A percentile compares a stretch with the other conserved stretches of the same genome.
phyloP scores from a whole-genome alignment of 2,888 invertebrate species.

The Liodrosophila aerea region DNA sequence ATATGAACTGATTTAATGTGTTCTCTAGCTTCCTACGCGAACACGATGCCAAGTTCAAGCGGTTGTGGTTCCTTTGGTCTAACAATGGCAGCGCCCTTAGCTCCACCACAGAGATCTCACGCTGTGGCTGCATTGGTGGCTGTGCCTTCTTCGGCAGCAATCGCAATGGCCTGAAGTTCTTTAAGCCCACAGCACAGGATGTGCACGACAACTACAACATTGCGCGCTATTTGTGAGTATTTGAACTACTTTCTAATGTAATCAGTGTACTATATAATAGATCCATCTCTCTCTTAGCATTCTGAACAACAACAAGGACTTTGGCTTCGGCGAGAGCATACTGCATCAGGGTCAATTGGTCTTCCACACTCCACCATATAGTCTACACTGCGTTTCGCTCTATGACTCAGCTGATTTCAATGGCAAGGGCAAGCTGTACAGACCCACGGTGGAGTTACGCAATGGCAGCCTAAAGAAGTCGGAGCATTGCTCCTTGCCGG shows the following conservation, averaged over 20 bases:
- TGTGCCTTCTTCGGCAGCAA: slow-evolving; percentile 97
- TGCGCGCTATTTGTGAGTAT: slow-evolving; percentile 84
- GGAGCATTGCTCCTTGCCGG: slow-evolving; percentile 68
- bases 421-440: slow-evolving; percentile 80
- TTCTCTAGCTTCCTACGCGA: slow-evolving; percentile 86
- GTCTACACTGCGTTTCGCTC: slow-evolving; percentile 88
- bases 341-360: slow-evolving; percentile 93
- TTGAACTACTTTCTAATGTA: background rate
- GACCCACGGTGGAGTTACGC: slow-evolving; percentile 75
- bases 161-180: slow-evolving; percentile 93
- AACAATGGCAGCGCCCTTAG: slow-evolving; percentile 67
- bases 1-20: background rate
- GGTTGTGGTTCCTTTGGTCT: slow-evolving; percentile 98
- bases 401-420: slow-evolving; percentile 85
- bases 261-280: background rate
- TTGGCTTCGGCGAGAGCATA: slow-evolving; percentile 96
- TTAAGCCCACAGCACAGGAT: slow-evolving; percentile 92
- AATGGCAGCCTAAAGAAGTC: slow-evolving; percentile 80
- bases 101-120: slow-evolving; percentile 86
- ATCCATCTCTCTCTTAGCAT: slow-evolving; percentile 83
- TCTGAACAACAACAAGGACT: slow-evolving; percentile 90
- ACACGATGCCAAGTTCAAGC: slow-evolving; percentile 92
- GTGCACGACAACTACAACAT: slow-evolving; percentile 92
- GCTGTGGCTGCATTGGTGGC: slow-evolving; percentile 98
- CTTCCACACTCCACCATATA: slow-evolving; percentile 95